Percentiles rank a stretch among this genome's conserved stretches.
phyloP scores from a whole-genome alignment of 1,140 invertebrate species.

The Brachionus manjavacas region DNA sequence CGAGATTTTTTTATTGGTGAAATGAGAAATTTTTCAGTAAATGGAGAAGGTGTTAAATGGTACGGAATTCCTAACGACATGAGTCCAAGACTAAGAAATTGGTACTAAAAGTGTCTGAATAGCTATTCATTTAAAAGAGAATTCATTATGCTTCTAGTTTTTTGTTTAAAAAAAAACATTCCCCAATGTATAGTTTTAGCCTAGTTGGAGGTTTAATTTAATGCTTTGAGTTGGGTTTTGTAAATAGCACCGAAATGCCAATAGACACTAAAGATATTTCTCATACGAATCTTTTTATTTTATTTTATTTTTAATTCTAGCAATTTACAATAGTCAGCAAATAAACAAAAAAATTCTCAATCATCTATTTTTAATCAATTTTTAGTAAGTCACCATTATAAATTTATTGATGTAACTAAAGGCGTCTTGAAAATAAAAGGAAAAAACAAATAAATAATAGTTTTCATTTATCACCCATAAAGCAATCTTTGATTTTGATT shows the following conservation, averaged over 20 bases:
- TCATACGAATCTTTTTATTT: not conserved
- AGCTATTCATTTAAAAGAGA: not conserved
- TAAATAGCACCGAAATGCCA: not conserved
- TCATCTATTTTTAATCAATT: too few relatives aligned
- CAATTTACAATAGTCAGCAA: not conserved
- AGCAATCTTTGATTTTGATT: too few relatives aligned
- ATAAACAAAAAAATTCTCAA: not conserved
- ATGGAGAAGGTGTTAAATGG: constrained; percentile 38
- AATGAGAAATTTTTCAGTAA: constrained; percentile 40
- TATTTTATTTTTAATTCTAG: not conserved
- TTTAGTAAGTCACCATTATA: too few relatives aligned
- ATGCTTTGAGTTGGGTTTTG: not conserved
- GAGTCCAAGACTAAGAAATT: constrained; percentile 31
- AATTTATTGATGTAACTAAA: too few relatives aligned
- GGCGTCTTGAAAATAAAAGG: too few relatives aligned
- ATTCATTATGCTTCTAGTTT: constrained; percentile 9
- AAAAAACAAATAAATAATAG: too few relatives aligned
- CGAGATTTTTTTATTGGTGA: constrained; percentile 34
- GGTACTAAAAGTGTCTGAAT: not conserved
- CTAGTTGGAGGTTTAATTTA: not conserved
- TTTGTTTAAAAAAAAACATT: not conserved
- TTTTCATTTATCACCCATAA: too few relatives aligned
- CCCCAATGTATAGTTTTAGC: not conserved
- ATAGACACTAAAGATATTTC: not conserved
- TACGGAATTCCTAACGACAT: not conserved